Evolutionary conservation across 2,113 vertebrate species (phyloP).

Genomic region (Ophiodon elongatus): DNA sequence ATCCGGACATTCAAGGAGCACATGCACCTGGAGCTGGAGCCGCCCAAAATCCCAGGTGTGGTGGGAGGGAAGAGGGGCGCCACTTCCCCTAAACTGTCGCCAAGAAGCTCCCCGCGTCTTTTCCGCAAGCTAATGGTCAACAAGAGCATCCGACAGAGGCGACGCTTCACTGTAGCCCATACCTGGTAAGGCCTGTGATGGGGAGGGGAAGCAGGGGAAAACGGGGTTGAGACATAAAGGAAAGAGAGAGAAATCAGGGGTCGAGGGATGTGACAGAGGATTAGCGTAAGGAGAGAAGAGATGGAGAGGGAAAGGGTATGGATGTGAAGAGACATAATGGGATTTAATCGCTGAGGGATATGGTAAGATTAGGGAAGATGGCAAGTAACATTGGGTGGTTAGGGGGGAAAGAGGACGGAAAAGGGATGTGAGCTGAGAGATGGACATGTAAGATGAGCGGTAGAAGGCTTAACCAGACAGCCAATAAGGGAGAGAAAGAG

Average conservation of each 20-base stretch:
- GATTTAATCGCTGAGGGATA: slow-evolving; percentile 15
- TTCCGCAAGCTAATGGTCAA: slow-evolving; percentile 99
- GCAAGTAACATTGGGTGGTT: background rate
- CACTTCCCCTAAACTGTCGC: slow-evolving; percentile 97
- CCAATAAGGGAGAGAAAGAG: background rate
- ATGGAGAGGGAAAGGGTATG: background rate
- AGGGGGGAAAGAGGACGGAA: background rate
- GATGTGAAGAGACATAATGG: slow-evolving; percentile 16
- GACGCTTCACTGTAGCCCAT: slow-evolving; percentile 97
- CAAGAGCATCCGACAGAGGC: slow-evolving; percentile 96
- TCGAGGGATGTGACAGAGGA: background rate
- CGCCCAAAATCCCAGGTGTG: slow-evolving; percentile 89
- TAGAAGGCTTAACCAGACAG: slow-evolving; percentile 8
- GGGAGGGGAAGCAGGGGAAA: background rate
- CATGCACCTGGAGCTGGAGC: slow-evolving; percentile 98
- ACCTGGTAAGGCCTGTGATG: slow-evolving; percentile 90
- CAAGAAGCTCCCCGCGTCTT: slow-evolving; percentile 94
- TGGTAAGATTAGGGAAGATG: slow-evolving; percentile 5
- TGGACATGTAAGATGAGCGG: background rate
- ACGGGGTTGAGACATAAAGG: background rate
- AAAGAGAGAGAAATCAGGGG: background rate
- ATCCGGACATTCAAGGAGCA: slow-evolving; percentile 98
- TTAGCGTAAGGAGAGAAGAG: slow-evolving; percentile 17
- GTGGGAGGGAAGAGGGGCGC: slow-evolving; percentile 87
- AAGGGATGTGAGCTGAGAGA: background rate